A percentile compares a stretch with the other conserved stretches of the same genome.
Conservation (phyloP, 1,140 invertebrate genomes). For the Theocolax elegans region DNA sequence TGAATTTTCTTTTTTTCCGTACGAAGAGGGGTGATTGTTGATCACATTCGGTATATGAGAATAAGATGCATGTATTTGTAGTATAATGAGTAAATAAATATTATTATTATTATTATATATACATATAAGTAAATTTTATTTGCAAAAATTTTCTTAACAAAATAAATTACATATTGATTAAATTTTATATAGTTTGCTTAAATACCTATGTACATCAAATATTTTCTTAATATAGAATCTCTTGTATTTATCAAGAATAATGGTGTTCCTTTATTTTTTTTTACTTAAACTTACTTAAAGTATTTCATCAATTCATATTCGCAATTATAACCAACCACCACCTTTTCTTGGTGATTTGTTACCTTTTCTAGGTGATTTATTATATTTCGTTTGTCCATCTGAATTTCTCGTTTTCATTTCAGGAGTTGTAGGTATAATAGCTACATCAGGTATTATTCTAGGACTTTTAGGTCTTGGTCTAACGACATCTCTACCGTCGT, state of each 20-base stretch:
- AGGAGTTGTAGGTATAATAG: conserved; percentile 42
- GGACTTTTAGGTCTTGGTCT: conserved; percentile 50
- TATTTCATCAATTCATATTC: too few relatives aligned
- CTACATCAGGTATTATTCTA: conserved; percentile 43
- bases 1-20: conserved; percentile 25
- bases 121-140: conserved; percentile 23
- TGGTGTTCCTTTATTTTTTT: neutral
- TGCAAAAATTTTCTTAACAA: conserved; percentile 22
- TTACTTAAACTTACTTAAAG: neutral
- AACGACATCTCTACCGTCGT: conserved; percentile 11
- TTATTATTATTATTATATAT: conserved; percentile 38
- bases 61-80: conserved; percentile 44
- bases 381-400: conserved; percentile 42
- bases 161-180: neutral
- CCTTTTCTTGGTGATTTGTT: conserved; percentile 44
- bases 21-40: conserved; percentile 25
- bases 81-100: conserved; percentile 44
- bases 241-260: conserved; percentile 20
- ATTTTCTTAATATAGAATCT: conserved; percentile 20
- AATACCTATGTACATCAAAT: conserved; percentile 5
- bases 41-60: conserved; percentile 27
- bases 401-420: conserved; percentile 22
- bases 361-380: conserved; percentile 42
- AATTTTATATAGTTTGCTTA: conserved; percentile 18
- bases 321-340: conserved; percentile 46